Evolutionary conservation across 2,797 vertebrate species (phyloP), one percentile per base, ranked within the genome.

Genomic region (Poeciliopsis presidionis): DNA sequence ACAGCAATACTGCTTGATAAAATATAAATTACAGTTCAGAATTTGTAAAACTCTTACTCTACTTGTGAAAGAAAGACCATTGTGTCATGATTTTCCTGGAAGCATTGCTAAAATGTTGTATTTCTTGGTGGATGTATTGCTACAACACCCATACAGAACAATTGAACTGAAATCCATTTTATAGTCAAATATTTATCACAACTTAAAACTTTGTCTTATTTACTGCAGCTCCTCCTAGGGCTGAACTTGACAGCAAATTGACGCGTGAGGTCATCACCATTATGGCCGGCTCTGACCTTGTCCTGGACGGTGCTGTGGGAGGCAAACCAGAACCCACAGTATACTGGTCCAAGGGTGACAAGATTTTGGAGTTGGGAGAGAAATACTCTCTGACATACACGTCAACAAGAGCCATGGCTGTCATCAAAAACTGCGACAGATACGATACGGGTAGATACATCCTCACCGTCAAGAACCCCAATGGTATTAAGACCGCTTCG

Each of bases 261-360:
- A 92, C 96, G 39, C 96, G 97, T 73, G 98, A 99, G 89, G 91
- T 96, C 7, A 92, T 99, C 61, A 97, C 94, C 1, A 94, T 99
- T 82, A 91, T 93, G 72, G 98, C 98, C 74, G 98, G 97, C 82
- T 97, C 98, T 0, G 98, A 99, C 93, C 95, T 99, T 51, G 97
- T 99, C 81, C 97, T 99, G 25, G 98, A 99, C 80, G 98, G 97
- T 1, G 96, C 96, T 0, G 86, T 99, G 88, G 98, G 98, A 80
- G 98, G 98, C 51, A 99, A 99, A 96, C 98, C 98, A 85, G 97
- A 99, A 92, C 98, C 98, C 67, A 98, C 97, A n/a, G 98, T 99
- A 12, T 97, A 97, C 93, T 99, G 98, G 98, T 95, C 97, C 14
- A 99, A 99, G 94, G 97, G 96, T 25, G 98, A 99, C 47, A 98